Evolutionary conservation across 2,113 vertebrate species (phyloP).

Genomic region (Haliaeetus leucogaster): DNA sequence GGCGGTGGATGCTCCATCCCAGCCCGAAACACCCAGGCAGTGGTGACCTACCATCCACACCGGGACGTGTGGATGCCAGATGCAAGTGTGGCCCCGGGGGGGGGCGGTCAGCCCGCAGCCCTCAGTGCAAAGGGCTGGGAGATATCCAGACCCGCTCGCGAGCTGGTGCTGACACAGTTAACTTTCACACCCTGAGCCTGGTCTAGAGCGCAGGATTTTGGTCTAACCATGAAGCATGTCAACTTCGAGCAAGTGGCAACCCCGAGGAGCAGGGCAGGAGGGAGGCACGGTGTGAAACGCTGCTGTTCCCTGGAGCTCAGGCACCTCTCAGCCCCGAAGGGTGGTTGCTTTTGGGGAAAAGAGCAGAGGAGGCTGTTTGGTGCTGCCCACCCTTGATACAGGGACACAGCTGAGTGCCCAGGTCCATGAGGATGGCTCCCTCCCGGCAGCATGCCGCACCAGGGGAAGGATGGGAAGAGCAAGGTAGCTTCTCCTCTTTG

Average conservation of each 20-base stretch:
- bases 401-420: fast-evolving
- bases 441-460: fast-evolving
- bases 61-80: too few species aligned
- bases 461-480: not conserved
- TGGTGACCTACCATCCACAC: too few species aligned
- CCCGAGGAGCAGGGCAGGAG: not conserved
- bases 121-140: not conserved
- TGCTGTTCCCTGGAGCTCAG: not conserved
- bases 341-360: not conserved
- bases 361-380: not conserved
- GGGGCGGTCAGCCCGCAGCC: too few species aligned
- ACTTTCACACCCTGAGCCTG: not conserved
- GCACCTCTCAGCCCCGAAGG: not conserved
- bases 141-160: not conserved
- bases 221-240: fast-evolving
- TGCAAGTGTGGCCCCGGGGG: too few species aligned
- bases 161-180: not conserved
- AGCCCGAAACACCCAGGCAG: too few species aligned
- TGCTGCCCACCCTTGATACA: not conserved
- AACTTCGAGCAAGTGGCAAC: fast-evolving
- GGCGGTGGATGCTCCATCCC: too few species aligned
- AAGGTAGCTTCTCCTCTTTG: not conserved
- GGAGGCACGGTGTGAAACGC: not conserved
- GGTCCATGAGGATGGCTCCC: not conserved
- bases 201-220: not conserved